A percentile compares a stretch with the other conserved stretches of the same genome.
Conservation (phyloP, 2,113 vertebrate genomes). For the Macroglossus sobrinus region DNA sequence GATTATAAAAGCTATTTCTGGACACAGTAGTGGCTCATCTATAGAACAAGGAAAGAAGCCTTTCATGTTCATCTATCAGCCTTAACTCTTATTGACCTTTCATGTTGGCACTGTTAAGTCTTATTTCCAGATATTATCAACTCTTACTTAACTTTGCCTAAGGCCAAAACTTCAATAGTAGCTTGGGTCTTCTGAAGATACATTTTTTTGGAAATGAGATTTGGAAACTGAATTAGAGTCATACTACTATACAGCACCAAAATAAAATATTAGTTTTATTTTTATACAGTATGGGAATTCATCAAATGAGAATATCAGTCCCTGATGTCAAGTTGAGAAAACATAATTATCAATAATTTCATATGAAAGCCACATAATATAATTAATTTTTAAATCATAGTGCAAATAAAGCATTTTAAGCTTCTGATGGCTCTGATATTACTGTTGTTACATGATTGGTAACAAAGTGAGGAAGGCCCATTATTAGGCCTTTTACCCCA, state of each 20-base stretch:
- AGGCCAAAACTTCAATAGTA: neutral
- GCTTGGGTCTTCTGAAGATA: neutral
- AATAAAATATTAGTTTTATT: neutral
- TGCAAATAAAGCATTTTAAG: neutral
- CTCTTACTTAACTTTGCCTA: neutral
- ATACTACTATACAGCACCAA: too few relatives aligned
- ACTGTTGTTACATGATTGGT: neutral
- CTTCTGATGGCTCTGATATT: neutral
- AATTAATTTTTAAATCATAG: neutral
- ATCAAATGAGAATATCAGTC: neutral
- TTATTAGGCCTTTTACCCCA: neutral
- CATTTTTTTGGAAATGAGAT: neutral
- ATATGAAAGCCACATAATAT: neutral
- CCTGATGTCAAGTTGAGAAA: neutral
- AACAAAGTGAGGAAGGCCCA: neutral
- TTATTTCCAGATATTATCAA: neutral
- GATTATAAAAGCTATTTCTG: constrained; percentile 31
- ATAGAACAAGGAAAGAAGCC: neutral
- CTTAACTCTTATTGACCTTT: neutral
- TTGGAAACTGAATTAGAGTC: neutral
- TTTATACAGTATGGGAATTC: neutral
- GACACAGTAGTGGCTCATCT: neutral
- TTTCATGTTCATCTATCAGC: neutral
- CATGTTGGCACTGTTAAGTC: neutral
- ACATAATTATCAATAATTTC: neutral